Base-by-base conservation (phyloP, 2,113 vertebrate species). In the Stigmatopora argus region DNA sequence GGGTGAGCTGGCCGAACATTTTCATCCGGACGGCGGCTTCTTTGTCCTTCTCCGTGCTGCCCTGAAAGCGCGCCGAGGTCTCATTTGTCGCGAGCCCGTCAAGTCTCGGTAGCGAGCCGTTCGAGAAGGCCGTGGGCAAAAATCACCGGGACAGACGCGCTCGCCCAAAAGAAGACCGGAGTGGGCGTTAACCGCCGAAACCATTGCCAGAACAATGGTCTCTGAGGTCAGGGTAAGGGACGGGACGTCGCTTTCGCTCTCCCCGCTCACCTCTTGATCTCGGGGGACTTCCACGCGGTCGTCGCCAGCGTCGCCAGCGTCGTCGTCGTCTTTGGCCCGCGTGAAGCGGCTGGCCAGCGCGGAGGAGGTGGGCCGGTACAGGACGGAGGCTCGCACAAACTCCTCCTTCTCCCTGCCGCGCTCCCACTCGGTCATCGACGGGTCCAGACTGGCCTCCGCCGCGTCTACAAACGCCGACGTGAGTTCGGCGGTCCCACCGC, bases 1-100 rank as follows among this genome's bases (percentile, higher is more conserved):
- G 91, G 56, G 96, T 99, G 56, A 98, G 89, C 56, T 92, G 92
- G 44, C 97, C 97, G 67, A 98, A 98, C 94, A 96, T 94, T 89
- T 96, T 99, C 95, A 98, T 95, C 64, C 90, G 93, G 45, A 95
- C 94, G 3, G 96, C 97, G 0, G 90, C 86, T 67, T 94, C 90
- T 64, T 96, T 95, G 75, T 96, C 94, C 41, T 86, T 31, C 26
- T 31, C 83, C 12, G 88, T 13, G 18, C 95, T 92, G 26, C 89
- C 90, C 95, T 98, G 86, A 52, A 26, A 78, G 4, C 9, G 7
- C 6, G 6, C 38, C 38, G 5, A n/a, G n/a, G 26, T 31, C 26
- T 31, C 26, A 31, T 31, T 31, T 31, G 26, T 31, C 26, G 3
- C 26, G 2, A 31, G 26, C 26, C 26, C 26, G 26, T 31, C 26